These are phyloP conservation scores for Drosophila mayaguana DNA, from an alignment of 2,888 invertebrate species.

Conservation along the genomic window DNA sequence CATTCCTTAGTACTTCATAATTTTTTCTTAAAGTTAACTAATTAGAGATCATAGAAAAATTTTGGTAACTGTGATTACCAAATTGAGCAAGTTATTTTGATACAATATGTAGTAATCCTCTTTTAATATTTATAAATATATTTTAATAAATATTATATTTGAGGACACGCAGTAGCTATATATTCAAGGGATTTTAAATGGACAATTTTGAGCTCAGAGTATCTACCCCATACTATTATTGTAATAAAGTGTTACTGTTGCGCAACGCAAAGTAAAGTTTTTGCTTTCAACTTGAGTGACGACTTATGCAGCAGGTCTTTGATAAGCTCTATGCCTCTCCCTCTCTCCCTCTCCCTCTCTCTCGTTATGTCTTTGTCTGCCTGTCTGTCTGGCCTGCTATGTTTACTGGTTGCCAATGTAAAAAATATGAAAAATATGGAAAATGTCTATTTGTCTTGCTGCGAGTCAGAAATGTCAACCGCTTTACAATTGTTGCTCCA, in stretches of 20 bases:
- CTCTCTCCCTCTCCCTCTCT: not conserved
- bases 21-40: too few relatives aligned
- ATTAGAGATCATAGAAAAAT: too few relatives aligned
- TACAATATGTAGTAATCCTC: too few relatives aligned
- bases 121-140: too few relatives aligned
- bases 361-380: too few relatives aligned
- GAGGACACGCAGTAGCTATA: too few relatives aligned
- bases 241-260: not conserved
- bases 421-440: conserved; percentile 23
- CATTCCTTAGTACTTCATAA: too few relatives aligned
- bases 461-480: conserved; percentile 17
- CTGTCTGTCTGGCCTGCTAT: not conserved
- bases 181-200: not conserved
- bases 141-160: too few relatives aligned
- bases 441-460: conserved; percentile 27
- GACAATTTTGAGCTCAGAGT: not conserved
- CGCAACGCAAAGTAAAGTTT: not conserved
- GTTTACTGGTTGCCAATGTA: conserved; percentile 6
- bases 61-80: too few relatives aligned
- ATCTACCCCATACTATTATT: not conserved
- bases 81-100: too few relatives aligned
- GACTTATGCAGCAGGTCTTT: conserved; percentile 8
- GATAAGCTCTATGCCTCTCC: conserved; percentile 11
- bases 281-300: not conserved
- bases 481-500: conserved; percentile 26